Evolutionary conservation across 1,140 invertebrate genomes (phyloP).

Genomic region (Lithobius niger): DNA sequence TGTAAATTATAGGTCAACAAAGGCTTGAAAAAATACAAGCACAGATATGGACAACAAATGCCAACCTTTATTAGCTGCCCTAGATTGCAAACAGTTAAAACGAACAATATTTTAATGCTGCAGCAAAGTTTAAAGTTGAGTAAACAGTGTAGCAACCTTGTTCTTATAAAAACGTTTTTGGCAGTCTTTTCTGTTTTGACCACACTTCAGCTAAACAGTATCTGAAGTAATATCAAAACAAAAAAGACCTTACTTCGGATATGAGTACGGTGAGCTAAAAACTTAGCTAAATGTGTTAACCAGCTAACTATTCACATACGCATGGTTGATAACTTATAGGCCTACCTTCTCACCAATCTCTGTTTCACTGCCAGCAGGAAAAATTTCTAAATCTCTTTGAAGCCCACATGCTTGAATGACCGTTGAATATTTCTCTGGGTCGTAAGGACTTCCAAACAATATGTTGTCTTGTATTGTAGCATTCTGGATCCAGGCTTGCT

Average conservation of each 20-base stretch:
- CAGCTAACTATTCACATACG: too few species aligned
- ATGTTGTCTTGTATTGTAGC: constrained; percentile 37
- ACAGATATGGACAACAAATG: too few species aligned
- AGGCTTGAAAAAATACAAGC: too few species aligned
- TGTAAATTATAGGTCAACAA: too few species aligned
- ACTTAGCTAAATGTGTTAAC: background rate
- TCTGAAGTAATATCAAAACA: background rate
- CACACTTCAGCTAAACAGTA: too few species aligned
- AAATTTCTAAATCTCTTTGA: constrained; percentile 20
- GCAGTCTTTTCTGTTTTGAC: too few species aligned
- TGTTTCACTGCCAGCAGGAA: constrained; percentile 35
- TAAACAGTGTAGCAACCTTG: too few species aligned
- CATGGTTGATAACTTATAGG: background rate
- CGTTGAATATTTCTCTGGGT: constrained; percentile 25
- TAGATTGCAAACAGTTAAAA: too few species aligned
- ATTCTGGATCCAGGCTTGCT: constrained; percentile 47
- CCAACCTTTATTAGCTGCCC: too few species aligned
- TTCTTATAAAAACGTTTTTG: too few species aligned
- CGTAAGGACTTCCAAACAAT: constrained; percentile 42
- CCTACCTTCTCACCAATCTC: constrained; percentile 37
- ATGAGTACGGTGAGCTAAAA: constrained; percentile 33
- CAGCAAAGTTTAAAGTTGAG: too few species aligned
- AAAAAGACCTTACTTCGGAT: constrained; percentile 58
- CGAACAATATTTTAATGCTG: too few species aligned
- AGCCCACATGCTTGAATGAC: constrained; percentile 25